phyloP scores from a whole-genome alignment of 92 coral and sea anemone genomes.

The Epizoanthus scotinus region DNA sequence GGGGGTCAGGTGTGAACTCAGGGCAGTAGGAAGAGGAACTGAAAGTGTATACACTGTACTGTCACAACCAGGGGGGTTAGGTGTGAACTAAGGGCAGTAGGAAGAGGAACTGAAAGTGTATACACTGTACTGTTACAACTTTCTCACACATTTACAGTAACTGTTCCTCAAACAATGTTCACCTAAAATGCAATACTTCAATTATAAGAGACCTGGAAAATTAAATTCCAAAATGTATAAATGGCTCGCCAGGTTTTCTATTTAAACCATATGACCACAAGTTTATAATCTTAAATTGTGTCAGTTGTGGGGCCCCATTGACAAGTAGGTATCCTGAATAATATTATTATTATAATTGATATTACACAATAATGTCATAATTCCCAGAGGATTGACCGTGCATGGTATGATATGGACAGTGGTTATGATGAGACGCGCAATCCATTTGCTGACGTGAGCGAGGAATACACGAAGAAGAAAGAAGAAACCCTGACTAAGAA shows the following conservation, averaged over 20 bases:
- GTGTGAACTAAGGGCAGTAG: too few species aligned
- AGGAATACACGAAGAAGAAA: slow-evolving; percentile 90
- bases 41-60: too few species aligned
- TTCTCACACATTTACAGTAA: too few species aligned
- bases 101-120: not conserved
- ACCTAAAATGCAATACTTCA: too few species aligned
- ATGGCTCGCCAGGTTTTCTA: too few species aligned
- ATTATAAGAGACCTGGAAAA: too few species aligned
- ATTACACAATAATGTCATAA: not conserved
- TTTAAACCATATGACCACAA: too few species aligned
- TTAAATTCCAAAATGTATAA: too few species aligned
- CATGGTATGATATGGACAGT: slow-evolving; percentile 99
- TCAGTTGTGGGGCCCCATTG: not conserved
- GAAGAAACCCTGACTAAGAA: slow-evolving; percentile 89
- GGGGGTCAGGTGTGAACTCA: not conserved
- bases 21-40: not conserved
- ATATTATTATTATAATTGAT: not conserved
- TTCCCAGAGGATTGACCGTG: slow-evolving; percentile 88
- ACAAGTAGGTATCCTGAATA: not conserved
- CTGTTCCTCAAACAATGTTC: too few species aligned
- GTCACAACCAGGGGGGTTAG: too few species aligned
- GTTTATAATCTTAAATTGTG: too few species aligned
- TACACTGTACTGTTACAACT: not conserved
- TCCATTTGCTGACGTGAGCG: slow-evolving; percentile 98
- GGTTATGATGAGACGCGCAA: slow-evolving; percentile 98